These are phyloP conservation scores for Pao palembangensis DNA, from an alignment of 2,113 vertebrate genomes.

Conservation along the genomic window DNA sequence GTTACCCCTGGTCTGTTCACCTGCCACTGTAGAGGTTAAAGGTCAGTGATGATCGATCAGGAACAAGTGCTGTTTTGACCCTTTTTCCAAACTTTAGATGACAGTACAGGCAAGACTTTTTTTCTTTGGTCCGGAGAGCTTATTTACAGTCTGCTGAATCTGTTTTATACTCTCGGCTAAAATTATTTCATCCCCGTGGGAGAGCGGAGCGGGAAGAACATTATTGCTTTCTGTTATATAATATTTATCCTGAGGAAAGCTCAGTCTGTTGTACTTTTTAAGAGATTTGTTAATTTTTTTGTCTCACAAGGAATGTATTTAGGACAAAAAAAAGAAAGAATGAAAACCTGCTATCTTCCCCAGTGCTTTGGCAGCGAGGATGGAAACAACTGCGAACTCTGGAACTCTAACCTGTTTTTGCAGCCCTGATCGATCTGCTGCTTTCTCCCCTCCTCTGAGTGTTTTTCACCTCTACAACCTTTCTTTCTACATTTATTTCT, in stretches of 20 bases:
- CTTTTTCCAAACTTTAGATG: conserved; percentile 5
- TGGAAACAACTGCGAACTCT: conserved; percentile 54
- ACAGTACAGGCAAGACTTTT: background rate
- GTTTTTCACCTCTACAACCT: conserved; percentile 10
- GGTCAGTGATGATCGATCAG: conserved; percentile 9
- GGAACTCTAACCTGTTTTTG: conserved; percentile 46
- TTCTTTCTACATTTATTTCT: conserved; percentile 3
- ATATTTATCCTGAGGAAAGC: conserved; percentile 21
- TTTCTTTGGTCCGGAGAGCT: background rate
- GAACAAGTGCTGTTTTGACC: conserved; percentile 1
- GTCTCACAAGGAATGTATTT: background rate
- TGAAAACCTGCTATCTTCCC: conserved; percentile 3
- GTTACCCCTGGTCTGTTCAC: background rate
- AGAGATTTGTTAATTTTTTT: conserved; percentile 3
- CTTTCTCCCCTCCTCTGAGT: conserved; percentile 14
- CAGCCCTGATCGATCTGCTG: conserved; percentile 50
- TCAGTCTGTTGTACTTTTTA: conserved; percentile 1
- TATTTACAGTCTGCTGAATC: conserved; percentile 44
- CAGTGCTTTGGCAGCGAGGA: conserved; percentile 36
- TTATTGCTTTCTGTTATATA: conserved; percentile 25
- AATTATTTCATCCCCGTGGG: conserved; percentile 24
- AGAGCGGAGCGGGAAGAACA: conserved; percentile 19
- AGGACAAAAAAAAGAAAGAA: background rate
- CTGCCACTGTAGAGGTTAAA: conserved; percentile 8
- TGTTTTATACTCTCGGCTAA: conserved; percentile 32